These are phyloP conservation scores for Phrynocephalus versicolor DNA, from an alignment of 2,113 vertebrate species.

Conservation along the genomic window DNA sequence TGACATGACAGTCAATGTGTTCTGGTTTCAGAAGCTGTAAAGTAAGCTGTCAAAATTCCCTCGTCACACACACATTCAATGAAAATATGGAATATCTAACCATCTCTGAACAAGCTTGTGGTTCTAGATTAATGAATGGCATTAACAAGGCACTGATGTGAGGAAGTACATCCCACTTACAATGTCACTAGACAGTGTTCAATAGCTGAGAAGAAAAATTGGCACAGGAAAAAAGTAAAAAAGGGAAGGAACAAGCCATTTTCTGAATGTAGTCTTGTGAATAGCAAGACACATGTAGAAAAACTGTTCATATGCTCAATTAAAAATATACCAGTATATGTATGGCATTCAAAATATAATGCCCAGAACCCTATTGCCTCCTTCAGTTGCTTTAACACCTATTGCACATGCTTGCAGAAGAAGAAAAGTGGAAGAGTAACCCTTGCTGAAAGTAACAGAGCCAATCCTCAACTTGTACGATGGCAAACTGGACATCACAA, in stretches of 20 bases:
- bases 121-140: slow-evolving; percentile 78
- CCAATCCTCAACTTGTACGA: no score
- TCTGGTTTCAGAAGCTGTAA: slow-evolving; percentile 65
- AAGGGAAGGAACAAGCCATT: slow-evolving; percentile 23
- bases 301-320: slow-evolving; percentile 33
- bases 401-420: no score
- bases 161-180: slow-evolving; percentile 71
- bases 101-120: slow-evolving; percentile 67
- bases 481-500: no score
- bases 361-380: neutral
- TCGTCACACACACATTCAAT: slow-evolving; percentile 48
- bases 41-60: slow-evolving; percentile 69
- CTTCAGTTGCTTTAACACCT: no score
- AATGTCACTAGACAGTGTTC: slow-evolving; percentile 61
- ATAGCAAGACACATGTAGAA: slow-evolving; percentile 25
- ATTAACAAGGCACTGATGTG: slow-evolving; percentile 76
- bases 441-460: no score
- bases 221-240: slow-evolving; percentile 59
- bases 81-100: slow-evolving; percentile 74
- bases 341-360: slow-evolving; percentile 20
- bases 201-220: slow-evolving; percentile 71
- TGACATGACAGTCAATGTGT: slow-evolving; percentile 63
- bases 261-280: slow-evolving; percentile 37
- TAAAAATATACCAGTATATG: slow-evolving; percentile 47
- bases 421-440: no score